Evolutionary conservation across 1,140 invertebrate species (phyloP), one percentile per base, ranked within the genome.

Genomic region (Heliconius eleuchia): DNA sequence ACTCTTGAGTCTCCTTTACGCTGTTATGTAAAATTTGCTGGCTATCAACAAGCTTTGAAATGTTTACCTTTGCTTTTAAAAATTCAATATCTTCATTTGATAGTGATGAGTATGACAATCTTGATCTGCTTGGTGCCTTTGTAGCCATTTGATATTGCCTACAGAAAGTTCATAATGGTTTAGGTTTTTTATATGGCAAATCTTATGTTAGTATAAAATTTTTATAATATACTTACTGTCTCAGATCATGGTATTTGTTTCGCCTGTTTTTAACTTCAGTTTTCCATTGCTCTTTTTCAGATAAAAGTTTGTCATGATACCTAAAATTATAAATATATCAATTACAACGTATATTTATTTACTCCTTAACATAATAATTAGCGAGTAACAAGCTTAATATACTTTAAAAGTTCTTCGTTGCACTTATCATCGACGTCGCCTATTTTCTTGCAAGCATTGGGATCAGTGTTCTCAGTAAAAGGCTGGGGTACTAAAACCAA

Each of bases 11-110:
- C 76, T 87, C 78, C 78, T 87, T 88, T 6, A 92, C 83, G 66
- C 89, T 88, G 79, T 91, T 87, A 57, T 92, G 90, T 23, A 93
- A 82, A 39, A 90, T 89, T 66, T 83, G 73, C 70, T 91, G 90
- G 60, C 83, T 88, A 18, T 92, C 90, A n/a, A 90, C 78, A 9
- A 94, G 78, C 82, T 90, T 89, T 27, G 88, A 83, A 80, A 91
- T 82, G 71, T 92, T 92, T 8, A 89, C 85, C 85, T 93, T 93
- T 57, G 76, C 88, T 81, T 92, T 92, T 8, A 94, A 80, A 77
- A 93, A 94, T 82, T 92, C 90, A 39, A 94, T 93, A 74, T 94
- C 91, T 83, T 93, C 92, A 83, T 89, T 89, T 81, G 88, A 84
- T 71, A 94, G 80, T 79, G 86, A 86, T 39, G 90, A 83, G 76